These are phyloP conservation scores for Coilia nasus DNA, from an alignment of 2,797 vertebrate genomes.

Conservation along the genomic window DNA sequence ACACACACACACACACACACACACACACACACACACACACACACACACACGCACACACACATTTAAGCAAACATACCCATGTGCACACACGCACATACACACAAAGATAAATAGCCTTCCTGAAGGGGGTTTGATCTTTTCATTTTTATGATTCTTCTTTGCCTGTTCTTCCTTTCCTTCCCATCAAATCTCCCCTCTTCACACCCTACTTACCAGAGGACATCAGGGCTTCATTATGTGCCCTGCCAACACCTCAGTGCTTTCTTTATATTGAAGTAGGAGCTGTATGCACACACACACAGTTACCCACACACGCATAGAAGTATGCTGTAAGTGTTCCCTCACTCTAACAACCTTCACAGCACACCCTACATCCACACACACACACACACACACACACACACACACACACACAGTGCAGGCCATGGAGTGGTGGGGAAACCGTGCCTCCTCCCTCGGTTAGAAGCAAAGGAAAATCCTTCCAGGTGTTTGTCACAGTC, in stretches of 20 bases:
- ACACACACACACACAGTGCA: background rate
- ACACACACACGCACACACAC: background rate
- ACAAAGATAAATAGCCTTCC: conserved; percentile 25
- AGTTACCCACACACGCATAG: background rate
- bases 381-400: conserved; percentile 14
- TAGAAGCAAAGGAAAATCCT: background rate
- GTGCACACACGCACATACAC: conserved; percentile 48
- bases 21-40: background rate
- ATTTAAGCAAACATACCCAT: conserved; percentile 50
- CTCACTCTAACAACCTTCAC: background rate
- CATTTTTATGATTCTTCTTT: background rate
- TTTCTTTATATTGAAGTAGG: background rate
- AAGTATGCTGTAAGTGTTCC: background rate
- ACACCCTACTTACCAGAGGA: background rate
- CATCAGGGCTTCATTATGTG: background rate
- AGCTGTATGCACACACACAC: background rate
- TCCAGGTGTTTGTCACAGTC: conserved; percentile 16
- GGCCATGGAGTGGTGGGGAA: background rate
- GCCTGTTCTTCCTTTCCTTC: background rate
- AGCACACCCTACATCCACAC: background rate
- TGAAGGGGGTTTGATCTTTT: background rate
- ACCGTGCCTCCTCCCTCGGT: background rate
- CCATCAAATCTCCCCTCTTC: background rate
- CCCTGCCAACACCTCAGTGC: background rate
- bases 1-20: conserved; percentile 55